These are phyloP conservation scores for Hassar affinis DNA, from an alignment of 2,113 vertebrate species.

Conservation along the genomic window DNA sequence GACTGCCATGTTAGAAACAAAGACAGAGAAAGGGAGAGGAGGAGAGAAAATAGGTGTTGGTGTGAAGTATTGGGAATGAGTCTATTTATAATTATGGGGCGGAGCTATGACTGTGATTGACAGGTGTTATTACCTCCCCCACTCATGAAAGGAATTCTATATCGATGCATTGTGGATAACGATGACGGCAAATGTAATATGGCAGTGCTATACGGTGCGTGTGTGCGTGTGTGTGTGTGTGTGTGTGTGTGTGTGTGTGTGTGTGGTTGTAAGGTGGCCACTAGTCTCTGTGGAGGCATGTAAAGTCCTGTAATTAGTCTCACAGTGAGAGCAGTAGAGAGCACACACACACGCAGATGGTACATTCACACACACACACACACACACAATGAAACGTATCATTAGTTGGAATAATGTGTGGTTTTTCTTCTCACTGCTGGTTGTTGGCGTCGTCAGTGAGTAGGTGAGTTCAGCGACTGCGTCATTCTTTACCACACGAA, in stretches of 20 bases:
- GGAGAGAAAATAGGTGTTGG: not conserved
- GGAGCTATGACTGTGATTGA: slow-evolving; percentile 5
- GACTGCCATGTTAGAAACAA: not conserved
- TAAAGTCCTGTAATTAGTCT: slow-evolving; percentile 67
- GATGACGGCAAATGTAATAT: not conserved
- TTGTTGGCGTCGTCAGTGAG: not conserved
- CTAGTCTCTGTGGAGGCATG: slow-evolving; percentile 44
- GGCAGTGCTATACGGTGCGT: too few species aligned
- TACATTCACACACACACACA: slow-evolving; percentile 32
- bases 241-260: slow-evolving; percentile 16
- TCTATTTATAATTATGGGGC: not conserved
- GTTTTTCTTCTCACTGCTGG: not conserved
- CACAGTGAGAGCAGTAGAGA: slow-evolving; percentile 57
- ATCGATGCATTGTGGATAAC: not conserved
- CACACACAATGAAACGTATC: not conserved
- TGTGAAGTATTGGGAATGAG: not conserved
- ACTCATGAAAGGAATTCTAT: not conserved
- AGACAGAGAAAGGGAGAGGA: not conserved
- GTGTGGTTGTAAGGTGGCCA: slow-evolving; percentile 35
- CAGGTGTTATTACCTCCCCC: not conserved
- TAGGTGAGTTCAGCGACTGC: not conserved
- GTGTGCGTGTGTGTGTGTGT: not conserved
- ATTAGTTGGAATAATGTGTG: not conserved
- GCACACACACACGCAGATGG: slow-evolving; percentile 62
- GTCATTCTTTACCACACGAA: not conserved